A percentile compares a stretch with the other conserved stretches of the same genome.
Conservation (phyloP, 1,140 invertebrate species). For the Drosophila subpulchrella region DNA sequence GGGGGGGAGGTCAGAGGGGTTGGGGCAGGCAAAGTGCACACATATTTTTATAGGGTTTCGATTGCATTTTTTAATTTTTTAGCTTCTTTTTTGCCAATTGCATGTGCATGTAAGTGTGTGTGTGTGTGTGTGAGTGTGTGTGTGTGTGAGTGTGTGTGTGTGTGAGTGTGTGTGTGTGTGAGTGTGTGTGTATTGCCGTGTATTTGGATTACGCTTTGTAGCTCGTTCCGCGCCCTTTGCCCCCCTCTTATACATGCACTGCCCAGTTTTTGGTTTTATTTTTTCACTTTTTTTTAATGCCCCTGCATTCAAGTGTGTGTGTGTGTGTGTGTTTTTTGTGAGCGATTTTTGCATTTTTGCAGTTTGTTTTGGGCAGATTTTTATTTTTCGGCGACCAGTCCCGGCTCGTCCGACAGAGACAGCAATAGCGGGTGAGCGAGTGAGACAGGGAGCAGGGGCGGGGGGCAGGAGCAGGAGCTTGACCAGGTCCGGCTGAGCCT, state of each 20-base stretch:
- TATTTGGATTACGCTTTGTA: conserved; percentile 78
- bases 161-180: conserved; percentile 2
- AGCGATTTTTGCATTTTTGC: conserved; percentile 59
- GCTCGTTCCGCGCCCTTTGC: conserved; percentile 30
- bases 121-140: conserved; percentile 5
- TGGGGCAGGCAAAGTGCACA: conserved; percentile 53
- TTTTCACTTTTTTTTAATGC: conserved; percentile 8
- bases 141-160: conserved; percentile 4
- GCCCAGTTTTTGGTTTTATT: conserved; percentile 26
- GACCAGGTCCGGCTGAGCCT: conserved; percentile 41
- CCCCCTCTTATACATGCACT: conserved; percentile 17
- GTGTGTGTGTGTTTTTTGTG: conserved; percentile 42
- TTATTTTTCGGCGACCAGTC: conserved; percentile 76
- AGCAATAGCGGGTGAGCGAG: background rate
- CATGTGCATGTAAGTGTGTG: conserved; percentile 16
- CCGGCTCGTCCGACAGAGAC: conserved; percentile 47
- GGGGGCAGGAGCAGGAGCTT: conserved; percentile 33
- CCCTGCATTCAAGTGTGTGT: conserved; percentile 5
- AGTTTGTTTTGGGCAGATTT: conserved; percentile 78
- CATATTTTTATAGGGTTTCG: conserved; percentile 80
- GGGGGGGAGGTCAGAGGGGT: background rate
- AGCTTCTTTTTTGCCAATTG: conserved; percentile 29
- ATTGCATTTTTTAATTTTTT: conserved; percentile 63
- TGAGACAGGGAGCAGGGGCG: conserved; percentile 11
- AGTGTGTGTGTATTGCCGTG: conserved; percentile 11